Evolutionary conservation across 2,113 vertebrate species (phyloP).

Genomic region (Scomber colias): DNA sequence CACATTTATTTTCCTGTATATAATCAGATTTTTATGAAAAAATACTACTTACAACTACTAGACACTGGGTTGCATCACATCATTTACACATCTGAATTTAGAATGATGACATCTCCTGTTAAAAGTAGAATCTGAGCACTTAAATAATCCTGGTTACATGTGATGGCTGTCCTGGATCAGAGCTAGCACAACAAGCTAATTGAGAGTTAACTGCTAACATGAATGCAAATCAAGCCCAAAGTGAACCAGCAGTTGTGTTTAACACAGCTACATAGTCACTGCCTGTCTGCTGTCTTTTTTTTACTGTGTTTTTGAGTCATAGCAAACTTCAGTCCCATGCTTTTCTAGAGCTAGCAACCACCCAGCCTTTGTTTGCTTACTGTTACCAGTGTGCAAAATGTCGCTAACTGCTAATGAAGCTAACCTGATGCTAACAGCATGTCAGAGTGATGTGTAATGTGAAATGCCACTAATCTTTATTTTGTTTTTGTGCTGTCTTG

Average conservation of each 20-base stretch:
- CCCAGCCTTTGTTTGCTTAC: slow-evolving; percentile 53
- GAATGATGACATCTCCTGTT: no score
- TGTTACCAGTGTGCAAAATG: slow-evolving; percentile 42
- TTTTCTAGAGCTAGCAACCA: slow-evolving; percentile 33
- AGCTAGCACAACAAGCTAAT: neutral
- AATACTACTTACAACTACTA: no score
- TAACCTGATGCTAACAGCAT: slow-evolving; percentile 82
- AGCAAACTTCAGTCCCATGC: slow-evolving; percentile 15
- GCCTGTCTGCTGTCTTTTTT: slow-evolving; percentile 24
- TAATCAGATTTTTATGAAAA: no score
- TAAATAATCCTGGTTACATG: no score
- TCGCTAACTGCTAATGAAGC: slow-evolving; percentile 61
- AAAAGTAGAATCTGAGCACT: no score
- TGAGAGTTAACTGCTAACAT: neutral
- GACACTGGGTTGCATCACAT: no score
- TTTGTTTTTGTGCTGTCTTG: slow-evolving; percentile 84
- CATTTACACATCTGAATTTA: no score
- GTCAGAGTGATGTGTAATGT: slow-evolving; percentile 74
- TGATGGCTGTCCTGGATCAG: no score
- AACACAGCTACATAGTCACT: neutral
- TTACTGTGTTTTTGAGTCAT: neutral
- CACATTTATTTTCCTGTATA: no score
- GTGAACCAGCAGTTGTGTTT: neutral
- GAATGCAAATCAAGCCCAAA: neutral
- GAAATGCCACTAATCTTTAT: slow-evolving; percentile 87